A percentile compares a stretch with the other conserved stretches of the same genome.
Conservation (phyloP, 2,113 vertebrate species). For the Anseranas semipalmata region DNA sequence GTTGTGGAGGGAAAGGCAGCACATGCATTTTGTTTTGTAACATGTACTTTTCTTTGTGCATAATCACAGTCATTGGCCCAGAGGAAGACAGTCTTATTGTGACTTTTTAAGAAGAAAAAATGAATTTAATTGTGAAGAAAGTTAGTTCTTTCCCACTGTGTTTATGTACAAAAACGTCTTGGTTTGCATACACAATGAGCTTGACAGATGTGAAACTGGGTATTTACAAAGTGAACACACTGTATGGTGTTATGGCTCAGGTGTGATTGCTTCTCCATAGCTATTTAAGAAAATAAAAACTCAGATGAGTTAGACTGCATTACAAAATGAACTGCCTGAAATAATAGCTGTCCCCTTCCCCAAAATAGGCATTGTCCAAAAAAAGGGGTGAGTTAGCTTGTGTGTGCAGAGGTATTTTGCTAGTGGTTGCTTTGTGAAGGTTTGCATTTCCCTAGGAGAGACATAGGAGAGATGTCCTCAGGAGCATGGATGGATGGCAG, state of each 20-base stretch:
- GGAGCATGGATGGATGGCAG: not conserved
- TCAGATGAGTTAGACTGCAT: not conserved
- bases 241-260: not conserved
- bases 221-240: not conserved
- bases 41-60: not conserved
- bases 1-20: rapidly evolving
- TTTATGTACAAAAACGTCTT: not conserved
- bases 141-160: not conserved
- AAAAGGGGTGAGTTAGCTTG: not conserved
- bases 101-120: not conserved
- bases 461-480: not conserved
- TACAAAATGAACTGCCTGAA: not conserved
- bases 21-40: not conserved
- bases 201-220: not conserved
- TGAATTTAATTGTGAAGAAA: not conserved
- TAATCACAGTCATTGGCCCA: not conserved
- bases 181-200: not conserved
- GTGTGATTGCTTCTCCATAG: not conserved
- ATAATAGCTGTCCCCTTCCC: not conserved
- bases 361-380: not conserved
- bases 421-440: not conserved
- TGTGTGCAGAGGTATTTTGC: not conserved
- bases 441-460: not conserved
- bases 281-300: not conserved
- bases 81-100: not conserved